Evolutionary conservation across 2,888 invertebrate species (phyloP), one percentile per base, ranked within the genome.

Genomic region (Cyclophora albipunctata): DNA sequence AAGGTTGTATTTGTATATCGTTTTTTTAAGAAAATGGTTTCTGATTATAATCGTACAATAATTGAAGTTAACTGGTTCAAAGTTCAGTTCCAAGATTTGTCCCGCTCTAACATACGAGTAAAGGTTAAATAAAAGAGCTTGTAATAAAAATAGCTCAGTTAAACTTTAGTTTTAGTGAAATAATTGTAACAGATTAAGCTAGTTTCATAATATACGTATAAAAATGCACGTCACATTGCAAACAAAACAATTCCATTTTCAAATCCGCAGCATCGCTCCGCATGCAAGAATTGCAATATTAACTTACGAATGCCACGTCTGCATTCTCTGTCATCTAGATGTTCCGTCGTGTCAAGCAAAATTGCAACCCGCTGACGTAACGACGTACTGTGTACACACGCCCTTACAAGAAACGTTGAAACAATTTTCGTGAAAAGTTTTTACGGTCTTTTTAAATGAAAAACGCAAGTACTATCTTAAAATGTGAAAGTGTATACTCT

Each of bases 401-500:
- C 62, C 67, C 59, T 69, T 63, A 64, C 56, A 73, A 70, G 68
- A 67, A 67, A 66, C 67, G 67, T 68, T 75, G 78, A 73, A 73
- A 76, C 78, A 81, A 80, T 73, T 78, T 73, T 43, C 46, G 48
- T 34, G 33, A 37, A 66, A 64, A 59, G 61, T 55, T 66, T 82
- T 82, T 79, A 81, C 71, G 78, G 73, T 52, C 61, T 66, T 75
- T 78, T 75, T 73, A 77, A 79, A 79, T 71, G 74, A 75, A 69
- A 66, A 69, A 68, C 65, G 64, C 61, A 58, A 60, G 58, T 59
- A 58, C 46, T 64, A 47, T 45, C 47, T 43, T 47, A 20, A 49
- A 52, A 49, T 47, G 49, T 47, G 33, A 37, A 52, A 49, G 46
- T 49, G 49, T 43, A 33, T 33, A 46, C 46, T 57, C 59, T 51